Evolutionary conservation across 2,113 vertebrate genomes (phyloP).

Genomic region (Macrotus californicus): DNA sequence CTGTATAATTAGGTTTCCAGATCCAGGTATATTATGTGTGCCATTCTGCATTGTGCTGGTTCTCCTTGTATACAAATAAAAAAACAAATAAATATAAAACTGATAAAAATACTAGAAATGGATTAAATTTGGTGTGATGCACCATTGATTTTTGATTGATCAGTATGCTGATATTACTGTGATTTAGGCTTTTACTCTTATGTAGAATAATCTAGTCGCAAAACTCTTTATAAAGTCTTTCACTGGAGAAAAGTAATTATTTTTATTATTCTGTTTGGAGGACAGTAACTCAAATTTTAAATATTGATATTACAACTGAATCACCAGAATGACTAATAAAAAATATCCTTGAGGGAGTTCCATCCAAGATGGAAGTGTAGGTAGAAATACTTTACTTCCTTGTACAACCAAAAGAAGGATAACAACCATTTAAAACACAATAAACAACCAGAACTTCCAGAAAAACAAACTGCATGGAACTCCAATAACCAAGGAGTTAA

Average conservation of each 20-base stretch:
- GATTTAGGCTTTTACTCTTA: not conserved
- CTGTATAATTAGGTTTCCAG: not conserved
- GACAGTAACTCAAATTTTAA: constrained; percentile 15
- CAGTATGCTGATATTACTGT: not conserved
- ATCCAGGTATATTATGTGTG: not conserved
- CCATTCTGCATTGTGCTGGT: not conserved
- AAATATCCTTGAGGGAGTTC: not conserved
- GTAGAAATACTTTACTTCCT: too few species aligned
- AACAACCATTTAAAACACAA: too few species aligned
- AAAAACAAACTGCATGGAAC: too few species aligned
- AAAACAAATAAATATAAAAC: constrained; percentile 1
- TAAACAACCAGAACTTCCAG: too few species aligned
- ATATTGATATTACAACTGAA: not conserved
- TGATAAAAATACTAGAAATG: not conserved
- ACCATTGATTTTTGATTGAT: not conserved
- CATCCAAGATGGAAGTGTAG: too few species aligned
- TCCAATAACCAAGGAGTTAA: too few species aligned
- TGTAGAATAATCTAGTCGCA: not conserved
- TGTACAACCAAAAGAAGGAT: too few species aligned
- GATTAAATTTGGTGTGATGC: not conserved
- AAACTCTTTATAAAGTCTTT: constrained; percentile 12
- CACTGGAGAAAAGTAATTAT: not conserved
- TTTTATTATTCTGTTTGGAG: not conserved
- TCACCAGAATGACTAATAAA: constrained; percentile 23
- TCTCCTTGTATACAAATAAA: not conserved